Evolutionary conservation across 2,888 invertebrate genomes (phyloP).

Genomic region (Lamellibrachia columna): DNA sequence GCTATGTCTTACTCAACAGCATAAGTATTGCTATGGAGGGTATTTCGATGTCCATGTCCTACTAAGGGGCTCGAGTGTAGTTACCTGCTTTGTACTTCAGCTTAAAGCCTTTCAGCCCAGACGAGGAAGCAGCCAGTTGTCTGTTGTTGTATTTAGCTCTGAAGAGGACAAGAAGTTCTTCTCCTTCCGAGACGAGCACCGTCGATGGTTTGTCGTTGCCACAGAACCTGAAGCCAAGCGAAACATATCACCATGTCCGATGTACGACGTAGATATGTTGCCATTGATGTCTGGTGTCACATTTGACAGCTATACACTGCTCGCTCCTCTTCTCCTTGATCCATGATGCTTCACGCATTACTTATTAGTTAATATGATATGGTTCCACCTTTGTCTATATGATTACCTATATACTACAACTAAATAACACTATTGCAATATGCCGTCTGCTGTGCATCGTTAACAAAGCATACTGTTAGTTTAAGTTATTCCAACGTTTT

Average conservation of each 20-base stretch:
- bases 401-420: too few relatives aligned
- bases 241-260: background rate
- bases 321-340: background rate
- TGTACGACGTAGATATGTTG: background rate
- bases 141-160: constrained; percentile 27
- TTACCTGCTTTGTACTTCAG: constrained; percentile 29
- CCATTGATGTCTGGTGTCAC: background rate
- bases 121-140: background rate
- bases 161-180: constrained; percentile 31
- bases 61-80: too few relatives aligned
- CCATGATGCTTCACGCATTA: background rate
- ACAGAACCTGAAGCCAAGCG: constrained; percentile 23
- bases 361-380: background rate
- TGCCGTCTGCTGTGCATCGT: too few relatives aligned
- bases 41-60: background rate
- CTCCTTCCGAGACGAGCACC: constrained; percentile 24
- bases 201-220: constrained; percentile 21
- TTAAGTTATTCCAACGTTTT: too few relatives aligned
- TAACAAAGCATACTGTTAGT: too few relatives aligned
- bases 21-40: background rate
- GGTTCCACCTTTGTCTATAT: background rate
- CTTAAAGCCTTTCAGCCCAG: constrained; percentile 26
- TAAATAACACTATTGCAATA: too few relatives aligned
- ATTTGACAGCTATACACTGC: background rate
- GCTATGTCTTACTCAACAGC: background rate